Evolutionary conservation across 2,113 vertebrate genomes (phyloP).

Genomic region (Irena cyanogastra): DNA sequence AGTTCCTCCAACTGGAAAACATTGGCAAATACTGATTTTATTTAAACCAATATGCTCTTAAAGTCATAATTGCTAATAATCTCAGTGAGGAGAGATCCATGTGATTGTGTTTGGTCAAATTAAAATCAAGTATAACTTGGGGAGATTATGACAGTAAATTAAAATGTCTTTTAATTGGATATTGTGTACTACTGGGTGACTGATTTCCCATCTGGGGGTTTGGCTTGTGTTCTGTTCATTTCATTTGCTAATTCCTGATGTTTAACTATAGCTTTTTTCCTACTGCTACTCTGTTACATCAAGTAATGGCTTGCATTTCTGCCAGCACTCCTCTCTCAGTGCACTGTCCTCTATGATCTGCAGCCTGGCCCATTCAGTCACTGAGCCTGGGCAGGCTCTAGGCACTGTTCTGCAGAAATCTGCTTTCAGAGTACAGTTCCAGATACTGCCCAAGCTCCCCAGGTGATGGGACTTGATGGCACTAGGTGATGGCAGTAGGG

Average conservation of each 20-base stretch:
- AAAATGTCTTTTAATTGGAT: neutral
- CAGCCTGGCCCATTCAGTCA: neutral
- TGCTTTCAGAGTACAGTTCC: neutral
- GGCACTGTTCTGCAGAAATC: neutral
- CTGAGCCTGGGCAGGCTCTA: neutral
- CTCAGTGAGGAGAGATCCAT: neutral
- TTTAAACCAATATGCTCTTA: neutral
- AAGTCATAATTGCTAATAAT: neutral
- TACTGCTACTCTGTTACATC: neutral
- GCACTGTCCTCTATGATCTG: neutral
- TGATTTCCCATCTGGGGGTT: neutral
- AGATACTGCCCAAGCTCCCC: neutral
- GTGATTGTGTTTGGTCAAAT: neutral
- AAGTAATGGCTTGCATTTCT: neutral
- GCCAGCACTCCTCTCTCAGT: neutral
- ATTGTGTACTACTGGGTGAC: neutral
- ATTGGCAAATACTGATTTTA: neutral
- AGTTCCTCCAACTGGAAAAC: neutral
- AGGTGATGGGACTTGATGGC: neutral
- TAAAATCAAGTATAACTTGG: neutral
- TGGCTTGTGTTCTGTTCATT: neutral
- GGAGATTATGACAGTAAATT: neutral
- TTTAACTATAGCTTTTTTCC: neutral
- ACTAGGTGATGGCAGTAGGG: neutral
- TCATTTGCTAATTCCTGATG: conserved; percentile 7